Base-by-base conservation (phyloP, 1,140 invertebrate species). In the Diploscapter pachys region DNA sequence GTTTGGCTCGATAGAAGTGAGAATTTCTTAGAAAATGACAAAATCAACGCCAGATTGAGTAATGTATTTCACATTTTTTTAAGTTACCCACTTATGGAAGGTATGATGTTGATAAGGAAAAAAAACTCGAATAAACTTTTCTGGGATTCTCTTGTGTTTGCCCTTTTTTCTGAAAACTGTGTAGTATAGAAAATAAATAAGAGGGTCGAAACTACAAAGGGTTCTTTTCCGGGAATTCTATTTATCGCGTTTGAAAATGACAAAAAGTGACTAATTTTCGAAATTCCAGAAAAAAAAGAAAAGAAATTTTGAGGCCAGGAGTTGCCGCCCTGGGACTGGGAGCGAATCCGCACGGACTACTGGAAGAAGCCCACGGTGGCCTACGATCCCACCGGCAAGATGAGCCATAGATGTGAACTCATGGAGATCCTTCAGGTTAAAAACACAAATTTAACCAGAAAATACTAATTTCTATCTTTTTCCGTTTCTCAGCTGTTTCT, bases 361-460 rank as follows among this genome's bases (percentile, higher is more conserved):
- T 75, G 63, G 57, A 79, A 70, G 59, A 65, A 72, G 63, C 56
- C 67, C 3, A 77, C 79, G 4, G 69, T 79, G 2, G 63, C 63
- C 5, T 80, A 11, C 66, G 83, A 84, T 56, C 63, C 78, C n/a
- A 51, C 67, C 55, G 82, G 82, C 61, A 72, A 68, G 53, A 78
- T 81, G 6, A 77, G 82, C 48, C 75, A 84, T 31, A 77, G 82
- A 48, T 63, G 83, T 13, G 72, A 73, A 53, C 53, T 83, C 53
- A 83, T 83, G 82, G 82, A 83, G 63, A 71, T 71, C 59, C 79
- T 83, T 11, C 80, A 76, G 31, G 31, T 31, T 31, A 59, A 11
- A 11, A 59, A 13, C 11, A 59, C 11, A 13, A 59, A 13, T 59
- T 11, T 11, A 11, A 11, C 13, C 57, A 59, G 11, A 11, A 59